These are phyloP conservation scores for Sthenelais limicola DNA, from an alignment of 2,888 invertebrate genomes.

Conservation along the genomic window DNA sequence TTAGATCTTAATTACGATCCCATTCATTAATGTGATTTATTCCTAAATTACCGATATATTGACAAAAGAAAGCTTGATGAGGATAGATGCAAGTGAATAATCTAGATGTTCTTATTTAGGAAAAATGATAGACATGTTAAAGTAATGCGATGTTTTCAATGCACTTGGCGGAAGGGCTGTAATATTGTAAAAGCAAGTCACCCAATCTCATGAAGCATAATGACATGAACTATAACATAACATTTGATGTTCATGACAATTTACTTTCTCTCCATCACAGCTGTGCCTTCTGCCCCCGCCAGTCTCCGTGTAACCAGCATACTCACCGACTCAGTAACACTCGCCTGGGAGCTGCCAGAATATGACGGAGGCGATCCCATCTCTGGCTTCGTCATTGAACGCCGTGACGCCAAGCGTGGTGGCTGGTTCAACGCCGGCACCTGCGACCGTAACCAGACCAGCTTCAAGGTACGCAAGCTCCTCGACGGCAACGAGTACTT, in stretches of 20 bases:
- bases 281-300: slow-evolving; percentile 50
- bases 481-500: slow-evolving; percentile 70
- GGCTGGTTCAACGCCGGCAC: slow-evolving; percentile 63
- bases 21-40: too few relatives aligned
- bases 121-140: too few relatives aligned
- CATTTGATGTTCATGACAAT: neutral
- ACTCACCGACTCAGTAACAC: slow-evolving; percentile 59
- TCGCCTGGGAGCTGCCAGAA: slow-evolving; percentile 69
- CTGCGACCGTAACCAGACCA: slow-evolving; percentile 54
- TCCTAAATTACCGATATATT: too few relatives aligned
- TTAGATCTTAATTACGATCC: too few relatives aligned
- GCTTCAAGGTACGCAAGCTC: slow-evolving; percentile 65
- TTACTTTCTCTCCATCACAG: slow-evolving; percentile 38
- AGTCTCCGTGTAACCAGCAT: slow-evolving; percentile 51
- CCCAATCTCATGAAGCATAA: neutral
- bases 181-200: neutral
- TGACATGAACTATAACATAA: neutral
- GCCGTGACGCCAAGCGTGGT: slow-evolving; percentile 56
- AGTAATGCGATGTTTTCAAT: too few relatives aligned
- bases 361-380: slow-evolving; percentile 68
- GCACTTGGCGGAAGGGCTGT: too few relatives aligned
- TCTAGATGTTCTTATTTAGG: too few relatives aligned
- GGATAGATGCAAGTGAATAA: too few relatives aligned
- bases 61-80: too few relatives aligned
- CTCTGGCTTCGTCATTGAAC: slow-evolving; percentile 67